Conservation (phyloP, 92 coral and sea anemone genomes). For the Umimayanthus chanpuru region DNA sequence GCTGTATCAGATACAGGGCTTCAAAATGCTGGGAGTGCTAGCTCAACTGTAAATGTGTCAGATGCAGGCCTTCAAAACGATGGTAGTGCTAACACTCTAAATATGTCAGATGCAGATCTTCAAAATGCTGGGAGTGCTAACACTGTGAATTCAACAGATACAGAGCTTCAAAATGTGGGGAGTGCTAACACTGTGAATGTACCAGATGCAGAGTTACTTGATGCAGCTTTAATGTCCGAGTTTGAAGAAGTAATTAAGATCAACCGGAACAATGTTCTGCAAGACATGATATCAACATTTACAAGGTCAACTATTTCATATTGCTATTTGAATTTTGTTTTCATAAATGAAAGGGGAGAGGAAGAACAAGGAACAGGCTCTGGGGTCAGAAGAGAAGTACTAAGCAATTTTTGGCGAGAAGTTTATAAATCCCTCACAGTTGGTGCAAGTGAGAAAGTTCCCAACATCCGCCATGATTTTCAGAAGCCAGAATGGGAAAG, state of each 20-base stretch:
- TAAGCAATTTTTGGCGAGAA: slow-evolving; percentile 32
- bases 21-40: slow-evolving; percentile 22
- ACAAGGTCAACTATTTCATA: slow-evolving; percentile 13
- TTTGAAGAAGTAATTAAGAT: slow-evolving; percentile 25
- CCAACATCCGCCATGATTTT: slow-evolving; percentile 12
- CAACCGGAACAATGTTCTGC: slow-evolving; percentile 25
- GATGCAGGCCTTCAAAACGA: slow-evolving; percentile 16
- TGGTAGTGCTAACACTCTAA: background rate
- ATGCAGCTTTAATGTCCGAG: slow-evolving; percentile 31
- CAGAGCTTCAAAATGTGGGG: slow-evolving; percentile 6
- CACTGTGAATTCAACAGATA: background rate
- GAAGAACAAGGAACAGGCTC: slow-evolving; percentile 30
- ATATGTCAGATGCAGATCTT: background rate
- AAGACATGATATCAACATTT: slow-evolving; percentile 14
- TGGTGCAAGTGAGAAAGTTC: slow-evolving; percentile 26
- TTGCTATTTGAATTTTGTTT: slow-evolving; percentile 27
- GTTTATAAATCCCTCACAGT: slow-evolving; percentile 32
- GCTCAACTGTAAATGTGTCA: background rate
- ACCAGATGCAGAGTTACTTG: slow-evolving; percentile 27
- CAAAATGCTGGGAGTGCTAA: slow-evolving; percentile 12
- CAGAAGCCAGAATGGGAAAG: slow-evolving; percentile 34
- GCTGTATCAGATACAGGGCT: slow-evolving; percentile 10
- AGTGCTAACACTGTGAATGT: slow-evolving; percentile 18
- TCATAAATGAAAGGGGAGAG: slow-evolving; percentile 29
- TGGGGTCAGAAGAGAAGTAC: slow-evolving; percentile 28